Evolutionary conservation across 1,140 invertebrate genomes (phyloP), one percentile per base, ranked within the genome.

Genomic region (Ceratoteleas bidentatus): DNA sequence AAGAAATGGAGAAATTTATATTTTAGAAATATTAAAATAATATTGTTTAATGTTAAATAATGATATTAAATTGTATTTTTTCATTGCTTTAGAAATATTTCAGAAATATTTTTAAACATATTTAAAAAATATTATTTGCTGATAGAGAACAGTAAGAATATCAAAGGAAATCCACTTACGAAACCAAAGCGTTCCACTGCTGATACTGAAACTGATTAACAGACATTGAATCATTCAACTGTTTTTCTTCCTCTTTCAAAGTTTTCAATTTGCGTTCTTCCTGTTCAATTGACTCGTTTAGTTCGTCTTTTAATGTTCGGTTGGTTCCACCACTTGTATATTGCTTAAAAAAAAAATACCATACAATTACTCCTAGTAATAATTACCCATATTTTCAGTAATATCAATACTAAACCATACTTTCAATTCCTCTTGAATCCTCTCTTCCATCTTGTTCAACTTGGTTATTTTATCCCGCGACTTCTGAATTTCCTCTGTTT

Each of bases 101-200:
- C n/a, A n/a, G n/a, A n/a, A n/a, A n/a, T n/a, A n/a, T n/a, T n/a
- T n/a, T n/a, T n/a, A n/a, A n/a, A n/a, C n/a, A n/a, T n/a, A n/a
- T n/a, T n/a, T n/a, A n/a, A n/a, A n/a, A n/a, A n/a, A n/a, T n/a
- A n/a, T n/a, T n/a, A n/a, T n/a, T n/a, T n/a, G n/a, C n/a, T n/a
- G n/a, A n/a, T n/a, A n/a, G n/a, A n/a, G n/a, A n/a, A n/a, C n/a
- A n/a, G n/a, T n/a, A n/a, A n/a, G n/a, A n/a, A n/a, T n/a, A n/a
- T n/a, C n/a, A n/a, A n/a, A n/a, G n/a, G n/a, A n/a, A n/a, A n/a
- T n/a, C n/a, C n/a, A 85, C 77, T 54, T 85, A 92, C 93, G 87
- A 89, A 62, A 93, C 87, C 6, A 95, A 84, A 89, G 95, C 93
- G 54, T 91, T 92, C 95, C 95, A 96, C 88, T 95, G 93, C 77